phyloP scores from a whole-genome alignment of 2,888 invertebrate species.

The Ennomos quercinarius region DNA sequence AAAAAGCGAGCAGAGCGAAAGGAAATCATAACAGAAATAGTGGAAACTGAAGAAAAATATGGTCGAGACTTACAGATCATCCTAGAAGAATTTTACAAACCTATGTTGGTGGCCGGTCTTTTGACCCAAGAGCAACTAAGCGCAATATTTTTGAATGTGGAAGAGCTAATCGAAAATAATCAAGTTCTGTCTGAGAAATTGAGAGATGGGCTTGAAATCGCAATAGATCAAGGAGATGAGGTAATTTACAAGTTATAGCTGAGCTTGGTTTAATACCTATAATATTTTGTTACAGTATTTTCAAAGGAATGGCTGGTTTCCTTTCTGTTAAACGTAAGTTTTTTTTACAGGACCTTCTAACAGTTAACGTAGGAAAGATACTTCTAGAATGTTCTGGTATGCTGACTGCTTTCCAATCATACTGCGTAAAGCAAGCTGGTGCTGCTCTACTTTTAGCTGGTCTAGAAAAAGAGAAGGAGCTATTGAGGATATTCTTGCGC shows the following conservation, averaged over 20 bases:
- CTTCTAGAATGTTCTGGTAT: slow-evolving; percentile 96
- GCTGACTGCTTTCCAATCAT: slow-evolving; percentile 97
- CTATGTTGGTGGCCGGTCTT: slow-evolving; percentile 96
- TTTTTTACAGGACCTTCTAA: slow-evolving; percentile 88
- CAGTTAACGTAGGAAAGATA: slow-evolving; percentile 95
- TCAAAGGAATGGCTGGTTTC: too few relatives aligned
- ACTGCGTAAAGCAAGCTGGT: slow-evolving; percentile 96
- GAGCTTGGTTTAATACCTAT: too few relatives aligned
- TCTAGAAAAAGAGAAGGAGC: slow-evolving; percentile 97
- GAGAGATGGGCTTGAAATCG: slow-evolving; percentile 94
- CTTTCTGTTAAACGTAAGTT: neutral
- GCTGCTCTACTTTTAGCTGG: slow-evolving; percentile 95
- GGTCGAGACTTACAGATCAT: slow-evolving; percentile 96
- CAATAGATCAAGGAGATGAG: slow-evolving; percentile 92
- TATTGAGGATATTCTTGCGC: slow-evolving; percentile 96
- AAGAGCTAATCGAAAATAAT: slow-evolving; percentile 95
- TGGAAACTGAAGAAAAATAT: slow-evolving; percentile 98
- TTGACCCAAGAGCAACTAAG: slow-evolving; percentile 96
- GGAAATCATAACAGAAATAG: slow-evolving; percentile 97
- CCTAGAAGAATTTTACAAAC: slow-evolving; percentile 96
- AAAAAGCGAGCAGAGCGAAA: slow-evolving; percentile 95
- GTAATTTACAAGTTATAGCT: slow-evolving; percentile 46
- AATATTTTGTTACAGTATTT: too few relatives aligned
- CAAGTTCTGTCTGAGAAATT: slow-evolving; percentile 94
- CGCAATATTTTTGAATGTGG: slow-evolving; percentile 96